Conservation (phyloP, 1,140 invertebrate species). For the Heliothis virescens region DNA sequence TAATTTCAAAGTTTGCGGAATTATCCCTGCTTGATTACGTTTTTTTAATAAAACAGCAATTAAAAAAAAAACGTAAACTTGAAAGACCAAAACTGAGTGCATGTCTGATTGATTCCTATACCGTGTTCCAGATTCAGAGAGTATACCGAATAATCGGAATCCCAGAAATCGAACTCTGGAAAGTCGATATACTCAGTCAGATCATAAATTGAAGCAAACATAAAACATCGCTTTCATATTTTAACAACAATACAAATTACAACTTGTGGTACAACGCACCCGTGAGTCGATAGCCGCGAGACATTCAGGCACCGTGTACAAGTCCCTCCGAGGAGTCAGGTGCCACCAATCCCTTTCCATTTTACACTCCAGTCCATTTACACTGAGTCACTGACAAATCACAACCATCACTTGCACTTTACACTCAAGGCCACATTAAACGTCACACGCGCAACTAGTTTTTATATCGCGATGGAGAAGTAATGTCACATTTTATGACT, state of each 20-base stretch:
- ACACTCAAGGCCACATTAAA: conserved; percentile 10
- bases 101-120: too few species aligned
- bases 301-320: conserved; percentile 86
- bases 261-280: conserved; percentile 78
- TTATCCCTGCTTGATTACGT: too few species aligned
- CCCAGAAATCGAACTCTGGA: too few species aligned
- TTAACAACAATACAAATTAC: not conserved
- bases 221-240: too few species aligned
- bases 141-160: too few species aligned
- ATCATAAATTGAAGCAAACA: too few species aligned
- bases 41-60: too few species aligned
- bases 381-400: not conserved
- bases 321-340: conserved; percentile 84
- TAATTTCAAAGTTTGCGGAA: too few species aligned
- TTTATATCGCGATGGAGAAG: conserved; percentile 10
- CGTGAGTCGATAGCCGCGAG: conserved; percentile 87
- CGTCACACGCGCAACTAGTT: conserved; percentile 23
- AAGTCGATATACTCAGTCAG: too few species aligned
- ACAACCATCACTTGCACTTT: conserved; percentile 8
- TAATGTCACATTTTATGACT: conserved; percentile 1
- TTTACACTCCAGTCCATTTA: conserved; percentile 20
- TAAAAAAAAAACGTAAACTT: too few species aligned
- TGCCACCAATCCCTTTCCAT: conserved; percentile 89
- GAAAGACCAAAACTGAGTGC: too few species aligned
- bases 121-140: too few species aligned